Evolutionary conservation across 2,888 invertebrate species (phyloP), one percentile per base, ranked within the genome.

Genomic region (Nymphalis urticae): DNA sequence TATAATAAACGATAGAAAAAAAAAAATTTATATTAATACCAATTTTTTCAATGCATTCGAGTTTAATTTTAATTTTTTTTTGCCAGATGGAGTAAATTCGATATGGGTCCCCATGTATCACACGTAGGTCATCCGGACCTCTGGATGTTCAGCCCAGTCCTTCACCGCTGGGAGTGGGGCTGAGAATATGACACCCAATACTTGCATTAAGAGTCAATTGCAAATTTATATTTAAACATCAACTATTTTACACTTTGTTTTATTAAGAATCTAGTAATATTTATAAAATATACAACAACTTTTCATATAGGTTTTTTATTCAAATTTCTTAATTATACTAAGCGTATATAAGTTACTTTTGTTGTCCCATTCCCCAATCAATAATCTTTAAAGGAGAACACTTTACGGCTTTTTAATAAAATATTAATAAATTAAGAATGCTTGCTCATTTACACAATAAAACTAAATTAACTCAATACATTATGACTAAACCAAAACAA

Each of bases 121-220:
- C 96, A 96, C 82, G 76, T 93, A 27, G 96, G 96, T 0, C 95
- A 95, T 70, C 96, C 96, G 0, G 95, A 96, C 78, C 77, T 93
- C 60, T 96, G 95, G 94, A 81, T 93, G 69, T 96, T 96, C 83
- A 80, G 90, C 19, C 94, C 95, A 0, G 73, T 95, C 1, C 77
- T 93, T 6, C 92, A 94, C 80, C 80, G 82, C 65, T 94, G 94
- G 94, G 86, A 90, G 80, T 92, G 91, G 91, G 79, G 71, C 51
- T 89, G 53, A 80, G 50, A 74, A 1, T 42, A 17, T 19, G n/a
- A 32, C 36, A 13, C 27, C 27, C 63, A 13, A 16, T 17, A 42
- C 24, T 63, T 32, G 17, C 7, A 16, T 24, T 56, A 56, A 32
- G 54, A 56, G 6, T 42, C 42, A 13, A 42, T 59, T 65, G 27